Base-by-base conservation (phyloP, 2,113 vertebrate genomes). In the Chionis minor region DNA sequence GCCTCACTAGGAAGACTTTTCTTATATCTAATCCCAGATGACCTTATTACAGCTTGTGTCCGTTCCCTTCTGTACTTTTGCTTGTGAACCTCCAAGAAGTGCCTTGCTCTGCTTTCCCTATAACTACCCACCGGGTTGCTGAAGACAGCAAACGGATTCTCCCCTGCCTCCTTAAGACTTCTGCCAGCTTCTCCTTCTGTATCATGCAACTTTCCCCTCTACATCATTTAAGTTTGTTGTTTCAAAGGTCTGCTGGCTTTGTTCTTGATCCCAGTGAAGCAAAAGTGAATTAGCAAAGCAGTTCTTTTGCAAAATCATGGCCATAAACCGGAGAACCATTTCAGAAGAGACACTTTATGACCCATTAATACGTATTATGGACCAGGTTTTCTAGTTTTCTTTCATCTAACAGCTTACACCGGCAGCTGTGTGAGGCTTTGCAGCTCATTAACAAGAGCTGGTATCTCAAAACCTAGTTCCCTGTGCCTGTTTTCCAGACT, bases 131-230 rank as follows among this genome's bases (percentile, higher is more conserved):
- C 12, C 32, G 30, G 5, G 5, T 12, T 30, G 9, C 9, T 49
- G 38, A 82, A 59, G n/a, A 45, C 30, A 65, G 55, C 19, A 49
- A 10, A 0, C 23, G 14, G 12, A 28, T 51, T 77, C 4, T 8
- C 8, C 2, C 4, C 4, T 44, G 15, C 8, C 14, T 66, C n/a
- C 45, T 32, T 70, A 27, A 66, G 20, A 18, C 6, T 42, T 81
- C 54, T 73, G 20, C 12, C 35, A 82, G 3, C 12, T 27, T 49
- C 45, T 66, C 4, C 8, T 83, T 67, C 58, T 45, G 24, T 24
- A 45, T 54, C 1, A 0, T 30, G 8, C 19, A 58, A 2, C 35
- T 38, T 61, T 18, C 65, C 11, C 5, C 5, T 4, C 16, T 15
- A 2, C 17, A 12, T 19, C 15, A 30, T 54, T 81, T 40, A 51